Evolutionary conservation across 2,113 vertebrate genomes (phyloP).

Genomic region (Geococcyx californianus): DNA sequence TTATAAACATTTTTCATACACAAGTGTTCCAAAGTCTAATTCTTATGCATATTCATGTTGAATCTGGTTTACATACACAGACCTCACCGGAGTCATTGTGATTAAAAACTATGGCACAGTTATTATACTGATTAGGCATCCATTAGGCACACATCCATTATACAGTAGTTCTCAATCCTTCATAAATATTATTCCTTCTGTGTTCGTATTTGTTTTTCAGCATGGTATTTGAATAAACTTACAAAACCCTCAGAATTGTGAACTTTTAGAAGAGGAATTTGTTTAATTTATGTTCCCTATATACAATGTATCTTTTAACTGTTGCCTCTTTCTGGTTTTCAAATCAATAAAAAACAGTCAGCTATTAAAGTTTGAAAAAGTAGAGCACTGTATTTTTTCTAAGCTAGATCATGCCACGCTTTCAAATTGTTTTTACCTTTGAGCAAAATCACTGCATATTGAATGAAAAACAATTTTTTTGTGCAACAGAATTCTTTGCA

Average conservation of each 20-base stretch:
- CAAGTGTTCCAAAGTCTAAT: slow-evolving; percentile 19
- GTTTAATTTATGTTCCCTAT: not conserved
- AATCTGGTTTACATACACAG: not conserved
- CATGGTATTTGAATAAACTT: not conserved
- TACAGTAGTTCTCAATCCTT: not conserved
- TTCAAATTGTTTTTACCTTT: slow-evolving; percentile 69
- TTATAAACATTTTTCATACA: slow-evolving; percentile 8
- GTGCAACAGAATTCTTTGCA: slow-evolving; percentile 38
- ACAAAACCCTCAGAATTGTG: not conserved
- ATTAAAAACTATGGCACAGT: not conserved
- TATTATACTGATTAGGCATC: not conserved
- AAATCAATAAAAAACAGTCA: slow-evolving; percentile 52
- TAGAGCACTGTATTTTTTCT: slow-evolving; percentile 47
- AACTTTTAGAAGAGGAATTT: not conserved
- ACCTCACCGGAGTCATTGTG: not conserved
- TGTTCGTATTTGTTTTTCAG: not conserved
- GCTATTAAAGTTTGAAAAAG: slow-evolving; percentile 68
- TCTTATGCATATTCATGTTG: slow-evolving; percentile 21
- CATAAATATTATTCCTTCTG: not conserved
- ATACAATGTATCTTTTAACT: slow-evolving; percentile 41
- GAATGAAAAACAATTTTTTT: slow-evolving; percentile 66
- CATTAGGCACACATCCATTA: not conserved
- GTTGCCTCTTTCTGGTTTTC: slow-evolving; percentile 14
- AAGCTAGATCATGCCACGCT: slow-evolving; percentile 1
- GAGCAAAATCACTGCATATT: slow-evolving; percentile 58